Base-by-base conservation (phyloP, 30 jellyfish, hydroid and myxozoan species). In the Turritopsis rubra region DNA sequence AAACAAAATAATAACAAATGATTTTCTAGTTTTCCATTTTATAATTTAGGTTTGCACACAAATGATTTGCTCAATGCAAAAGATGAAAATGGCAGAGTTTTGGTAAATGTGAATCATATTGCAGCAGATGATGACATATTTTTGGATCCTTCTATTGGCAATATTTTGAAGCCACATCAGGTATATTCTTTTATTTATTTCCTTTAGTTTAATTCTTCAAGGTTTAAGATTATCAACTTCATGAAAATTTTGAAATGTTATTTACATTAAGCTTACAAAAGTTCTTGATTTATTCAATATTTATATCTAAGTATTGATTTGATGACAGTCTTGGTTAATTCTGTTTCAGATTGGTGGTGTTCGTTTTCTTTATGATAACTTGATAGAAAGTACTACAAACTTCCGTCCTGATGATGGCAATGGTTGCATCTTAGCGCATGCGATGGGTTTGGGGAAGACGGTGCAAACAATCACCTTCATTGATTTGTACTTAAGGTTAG, bases 391-490 rank as follows among this genome's bases (percentile, higher is more conserved):
- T 18, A 52, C 85, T 28, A 78, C 90, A 65, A 71, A 83, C 52
- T 93, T 66, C 75, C 71, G 75, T 29, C 52, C 85, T 25, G 82
- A n/a, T 20, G 81, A 54, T 52, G 99, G 99, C 20, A 73, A 88
- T 75, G 99, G 99, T 1, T 93, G 99, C 84, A 84, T 93, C 21
- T 84, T 93, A 30, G 99, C 99, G 21, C 99, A 93, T 80, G 94
- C 99, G 16, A 93, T 93, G 99, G 99, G 99, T 18, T 90, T 93
- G 79, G 99, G 99, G 52, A 93, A 93, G 88, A 93, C 99, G 4
- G 81, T 93, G 29, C 99, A 93, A 66, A 93, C 96, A 0, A 83
- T 93, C 68, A 31, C 99, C 13, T 86, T 93, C 72, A 83, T 93
- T 68, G 96, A 93, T 81, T 74, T 88, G 21, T 93, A 88, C 66